These are phyloP conservation scores for Pipistrellus pipistrellus DNA, from an alignment of 2,797 vertebrate species.

Conservation along the genomic window DNA sequence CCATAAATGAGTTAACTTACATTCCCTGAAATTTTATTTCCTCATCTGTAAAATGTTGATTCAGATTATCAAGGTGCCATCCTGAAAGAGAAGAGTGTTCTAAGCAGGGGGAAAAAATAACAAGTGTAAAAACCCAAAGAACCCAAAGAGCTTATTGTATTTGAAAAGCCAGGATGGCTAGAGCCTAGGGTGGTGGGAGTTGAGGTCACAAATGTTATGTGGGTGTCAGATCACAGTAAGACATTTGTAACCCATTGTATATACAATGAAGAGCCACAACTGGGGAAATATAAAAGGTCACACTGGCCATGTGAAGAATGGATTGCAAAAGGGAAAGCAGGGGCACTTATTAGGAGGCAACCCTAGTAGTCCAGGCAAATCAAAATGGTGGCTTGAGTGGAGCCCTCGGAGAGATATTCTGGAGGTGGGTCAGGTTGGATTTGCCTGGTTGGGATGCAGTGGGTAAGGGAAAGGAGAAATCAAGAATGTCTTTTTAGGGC, in stretches of 20 bases:
- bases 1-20: neutral
- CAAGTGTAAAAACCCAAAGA: neutral
- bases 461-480: constrained; percentile 39
- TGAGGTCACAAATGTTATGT: neutral
- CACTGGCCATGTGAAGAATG: neutral
- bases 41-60: neutral
- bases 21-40: neutral
- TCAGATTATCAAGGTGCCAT: neutral
- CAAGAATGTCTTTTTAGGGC: neutral
- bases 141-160: neutral
- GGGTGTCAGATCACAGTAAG: neutral
- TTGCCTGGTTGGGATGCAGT: neutral
- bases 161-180: neutral
- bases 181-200: neutral
- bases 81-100: neutral
- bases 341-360: neutral
- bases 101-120: neutral
- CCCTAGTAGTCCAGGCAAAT: neutral
- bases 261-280: neutral
- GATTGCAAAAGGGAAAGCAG: neutral
- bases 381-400: neutral
- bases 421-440: neutral
- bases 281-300: neutral
- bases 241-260: neutral
- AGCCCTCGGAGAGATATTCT: neutral